Conservation (phyloP, 2,888 invertebrate species). For the Sesia bembeciformis region DNA sequence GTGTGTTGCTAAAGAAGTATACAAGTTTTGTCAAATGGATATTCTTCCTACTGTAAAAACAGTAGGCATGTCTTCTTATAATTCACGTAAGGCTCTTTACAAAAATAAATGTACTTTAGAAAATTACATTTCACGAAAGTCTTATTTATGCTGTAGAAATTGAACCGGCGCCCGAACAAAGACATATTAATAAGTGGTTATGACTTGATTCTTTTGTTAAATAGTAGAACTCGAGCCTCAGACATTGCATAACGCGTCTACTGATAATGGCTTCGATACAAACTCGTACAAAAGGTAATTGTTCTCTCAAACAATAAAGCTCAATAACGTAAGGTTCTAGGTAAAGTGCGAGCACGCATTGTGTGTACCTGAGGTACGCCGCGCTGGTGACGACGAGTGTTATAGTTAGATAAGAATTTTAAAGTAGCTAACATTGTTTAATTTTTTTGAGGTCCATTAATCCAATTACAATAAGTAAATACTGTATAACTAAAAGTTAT, state of each 20-base stretch:
- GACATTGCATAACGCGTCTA: slow-evolving; percentile 55
- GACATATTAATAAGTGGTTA: slow-evolving; percentile 40
- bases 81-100: too few relatives aligned
- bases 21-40: too few relatives aligned
- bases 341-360: slow-evolving; percentile 46
- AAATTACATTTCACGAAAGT: too few relatives aligned
- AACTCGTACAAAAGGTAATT: slow-evolving; percentile 69
- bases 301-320: slow-evolving; percentile 70
- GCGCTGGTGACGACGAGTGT: slow-evolving; percentile 22
- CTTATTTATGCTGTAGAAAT: background rate
- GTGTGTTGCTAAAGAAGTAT: too few relatives aligned
- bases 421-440: background rate
- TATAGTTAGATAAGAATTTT: slow-evolving; percentile 10
- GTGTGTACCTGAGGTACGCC: slow-evolving; percentile 20
- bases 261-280: slow-evolving; percentile 59
- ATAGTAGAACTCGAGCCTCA: slow-evolving; percentile 51
- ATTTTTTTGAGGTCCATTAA: background rate
- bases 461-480: too few relatives aligned
- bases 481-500: too few relatives aligned
- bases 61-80: too few relatives aligned
- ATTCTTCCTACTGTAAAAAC: too few relatives aligned
- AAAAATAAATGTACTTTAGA: too few relatives aligned
- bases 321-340: slow-evolving; percentile 63
- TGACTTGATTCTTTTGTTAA: slow-evolving; percentile 33
- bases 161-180: slow-evolving; percentile 33